A percentile compares a stretch with the other conserved stretches of the same genome.
phyloP scores from a whole-genome alignment of 2,797 vertebrate species.

The Melanogrammus aeglefinus region DNA sequence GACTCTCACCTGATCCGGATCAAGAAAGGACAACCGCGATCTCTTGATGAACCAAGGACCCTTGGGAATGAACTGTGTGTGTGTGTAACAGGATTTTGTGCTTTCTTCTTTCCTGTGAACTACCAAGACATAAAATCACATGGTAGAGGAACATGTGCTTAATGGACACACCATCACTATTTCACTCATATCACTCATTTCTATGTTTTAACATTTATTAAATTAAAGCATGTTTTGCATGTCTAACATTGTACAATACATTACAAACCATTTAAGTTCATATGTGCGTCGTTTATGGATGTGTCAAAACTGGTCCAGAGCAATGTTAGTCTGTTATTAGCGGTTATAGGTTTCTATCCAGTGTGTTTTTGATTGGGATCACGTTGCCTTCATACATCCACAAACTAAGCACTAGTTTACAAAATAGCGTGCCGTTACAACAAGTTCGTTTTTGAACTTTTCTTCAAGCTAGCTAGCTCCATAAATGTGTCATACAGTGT shows the following conservation, averaged over 20 bases:
- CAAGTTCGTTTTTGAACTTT: slow-evolving; percentile 21
- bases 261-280: not conserved
- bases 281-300: slow-evolving; percentile 31
- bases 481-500: slow-evolving; percentile 28
- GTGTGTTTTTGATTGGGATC: slow-evolving; percentile 28
- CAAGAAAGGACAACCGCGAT: slow-evolving; percentile 29
- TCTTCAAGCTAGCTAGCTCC: slow-evolving; percentile 13
- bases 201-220: slow-evolving; percentile 47
- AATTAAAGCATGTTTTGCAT: slow-evolving; percentile 62
- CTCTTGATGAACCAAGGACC: slow-evolving; percentile 12
- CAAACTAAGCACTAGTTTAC: slow-evolving; percentile 17
- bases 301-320: slow-evolving; percentile 26
- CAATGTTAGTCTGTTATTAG: slow-evolving; percentile 18
- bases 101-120: slow-evolving; percentile 15
- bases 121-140: slow-evolving; percentile 17
- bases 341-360: slow-evolving; percentile 4
- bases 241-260: slow-evolving; percentile 36
- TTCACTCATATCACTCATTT: slow-evolving; percentile 25
- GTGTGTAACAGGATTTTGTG: slow-evolving; percentile 18
- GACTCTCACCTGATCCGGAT: slow-evolving; percentile 68
- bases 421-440: slow-evolving; percentile 21
- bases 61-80: slow-evolving; percentile 23
- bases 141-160: slow-evolving; percentile 36
- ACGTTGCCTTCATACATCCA: slow-evolving; percentile 20
- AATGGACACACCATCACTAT: slow-evolving; percentile 6